Conservation (phyloP, 2,797 vertebrate species). For the Galagoides demidoff region DNA sequence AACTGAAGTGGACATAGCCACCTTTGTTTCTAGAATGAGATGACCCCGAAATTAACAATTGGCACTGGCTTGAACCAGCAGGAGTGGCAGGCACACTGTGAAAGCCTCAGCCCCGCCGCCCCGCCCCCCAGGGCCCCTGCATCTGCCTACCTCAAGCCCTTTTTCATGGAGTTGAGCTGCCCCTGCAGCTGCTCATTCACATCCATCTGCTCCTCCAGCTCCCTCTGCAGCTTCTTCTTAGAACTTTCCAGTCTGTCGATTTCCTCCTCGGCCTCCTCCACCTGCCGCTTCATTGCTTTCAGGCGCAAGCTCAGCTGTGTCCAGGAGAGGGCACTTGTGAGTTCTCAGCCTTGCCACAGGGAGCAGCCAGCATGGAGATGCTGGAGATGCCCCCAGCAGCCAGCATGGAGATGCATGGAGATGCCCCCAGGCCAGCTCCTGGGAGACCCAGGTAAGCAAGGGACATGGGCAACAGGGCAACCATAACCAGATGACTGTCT, state of each 20-base stretch:
- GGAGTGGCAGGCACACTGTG: neutral
- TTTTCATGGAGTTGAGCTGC: constrained; percentile 93
- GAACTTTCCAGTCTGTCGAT: constrained; percentile 95
- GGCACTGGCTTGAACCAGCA: neutral
- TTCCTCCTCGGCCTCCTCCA: constrained; percentile 97
- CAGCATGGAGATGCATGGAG: accelerated
- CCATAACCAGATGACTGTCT: neutral
- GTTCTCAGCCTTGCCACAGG: accelerated
- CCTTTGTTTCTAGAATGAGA: neutral
- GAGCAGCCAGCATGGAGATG: neutral
- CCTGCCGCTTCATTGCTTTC: constrained; percentile 97
- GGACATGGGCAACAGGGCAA: neutral
- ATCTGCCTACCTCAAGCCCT: constrained; percentile 91
- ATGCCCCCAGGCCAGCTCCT: neutral
- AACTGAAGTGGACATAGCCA: neutral
- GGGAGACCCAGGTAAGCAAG: neutral
- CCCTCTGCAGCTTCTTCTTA: constrained; percentile 98
- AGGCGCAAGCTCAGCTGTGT: constrained; percentile 95
- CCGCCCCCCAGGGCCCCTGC: accelerated
- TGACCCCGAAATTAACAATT: neutral
- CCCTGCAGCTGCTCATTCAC: constrained; percentile 95
- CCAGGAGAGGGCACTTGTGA: neutral
- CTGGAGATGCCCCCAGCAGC: too few relatives aligned
- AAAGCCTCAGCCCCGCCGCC: accelerated
- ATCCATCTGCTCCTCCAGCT: constrained; percentile 96